A percentile compares a stretch with the other conserved stretches of the same genome.
Conservation (phyloP, 1,140 invertebrate genomes). For the Colletes latitarsis region DNA sequence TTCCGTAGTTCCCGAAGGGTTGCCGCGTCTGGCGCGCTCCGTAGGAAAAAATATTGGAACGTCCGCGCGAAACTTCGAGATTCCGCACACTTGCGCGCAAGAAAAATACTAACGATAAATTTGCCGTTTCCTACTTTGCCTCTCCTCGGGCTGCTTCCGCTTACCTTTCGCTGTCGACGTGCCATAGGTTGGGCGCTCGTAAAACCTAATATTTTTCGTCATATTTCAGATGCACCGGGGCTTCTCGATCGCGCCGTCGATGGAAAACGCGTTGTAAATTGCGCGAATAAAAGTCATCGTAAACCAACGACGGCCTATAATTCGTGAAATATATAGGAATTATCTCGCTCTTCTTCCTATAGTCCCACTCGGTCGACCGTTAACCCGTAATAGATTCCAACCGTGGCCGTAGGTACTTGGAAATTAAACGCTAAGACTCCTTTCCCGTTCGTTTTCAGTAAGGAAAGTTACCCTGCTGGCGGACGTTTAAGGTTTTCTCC, state of each 20-base stretch:
- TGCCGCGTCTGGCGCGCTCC: neutral
- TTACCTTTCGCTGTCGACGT: slow-evolving; percentile 17
- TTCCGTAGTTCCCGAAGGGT: slow-evolving; percentile 18
- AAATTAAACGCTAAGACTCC: neutral
- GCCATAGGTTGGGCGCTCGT: slow-evolving; percentile 16
- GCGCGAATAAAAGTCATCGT: slow-evolving; percentile 39
- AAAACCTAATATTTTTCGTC: slow-evolving; percentile 50
- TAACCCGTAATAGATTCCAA: slow-evolving; percentile 2
- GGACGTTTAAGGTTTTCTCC: too few relatives aligned
- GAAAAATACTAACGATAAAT: slow-evolving; percentile 65
- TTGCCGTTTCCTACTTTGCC: slow-evolving; percentile 10
- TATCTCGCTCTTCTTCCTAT: slow-evolving; percentile 1
- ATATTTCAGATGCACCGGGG: slow-evolving; percentile 39
- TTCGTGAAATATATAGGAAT: slow-evolving; percentile 30
- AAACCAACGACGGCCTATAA: slow-evolving; percentile 20
- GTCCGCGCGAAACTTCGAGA: slow-evolving; percentile 13
- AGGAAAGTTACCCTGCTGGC: too few relatives aligned
- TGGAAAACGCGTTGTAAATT: slow-evolving; percentile 32
- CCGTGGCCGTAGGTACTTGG: neutral
- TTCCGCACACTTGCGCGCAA: slow-evolving; percentile 4
- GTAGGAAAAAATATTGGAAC: slow-evolving; percentile 36
- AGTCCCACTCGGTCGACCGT: neutral
- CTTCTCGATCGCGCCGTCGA: slow-evolving; percentile 26
- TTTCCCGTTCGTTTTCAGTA: neutral
- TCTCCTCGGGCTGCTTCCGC: neutral